Base-by-base conservation (phyloP, 2,888 invertebrate species). In the Sphecodes monilicornis region DNA sequence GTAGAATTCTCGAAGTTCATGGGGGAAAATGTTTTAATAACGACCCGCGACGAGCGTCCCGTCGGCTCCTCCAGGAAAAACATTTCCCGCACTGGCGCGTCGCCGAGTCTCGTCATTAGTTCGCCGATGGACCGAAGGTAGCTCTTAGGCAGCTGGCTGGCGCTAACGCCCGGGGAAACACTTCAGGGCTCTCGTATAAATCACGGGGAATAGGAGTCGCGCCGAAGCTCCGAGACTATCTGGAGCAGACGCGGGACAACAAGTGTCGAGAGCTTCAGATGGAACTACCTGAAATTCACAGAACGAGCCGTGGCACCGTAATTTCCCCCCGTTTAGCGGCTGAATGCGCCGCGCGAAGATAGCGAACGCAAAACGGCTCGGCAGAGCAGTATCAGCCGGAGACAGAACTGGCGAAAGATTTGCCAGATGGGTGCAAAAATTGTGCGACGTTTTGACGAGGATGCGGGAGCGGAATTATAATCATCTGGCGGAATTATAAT, bases 381-480 rank as follows among this genome's bases (percentile, higher is more conserved):
- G 54, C 8, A n/a, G 54, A 54, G 54, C 4, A 11, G n/a, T n/a
- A n/a, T n/a, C 54, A 54, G 54, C 54, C 10, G 54, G 54, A 11
- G 54, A n/a, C 54, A n/a, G n/a, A 3, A 3, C n/a, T 4, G 54
- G 54, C 8, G 54, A 54, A n/a, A n/a, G 54, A 54, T 54, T 54
- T 22, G 54, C n/a, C 54, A n/a, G 54, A n/a, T 54, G 77, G 81
- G 50, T 78, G 87, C n/a, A 90, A 88, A 88, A 89, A 89, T 88
- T 87, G 88, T 84, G 80, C 80, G 82, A 88, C 80, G 90, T 88
- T 91, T 88, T 89, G 84, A 86, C 85, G 83, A 78, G 85, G 22
- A 85, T 76, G 57, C 85, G 81, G 81, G 85, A 85, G 82, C 18
- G 84, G 84, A 89, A 89, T 90, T 89, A 87, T 85, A 82, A 84